These are phyloP conservation scores for Scelioninae gen. 1 DNA, from an alignment of 2,888 invertebrate species.

Conservation along the genomic window DNA sequence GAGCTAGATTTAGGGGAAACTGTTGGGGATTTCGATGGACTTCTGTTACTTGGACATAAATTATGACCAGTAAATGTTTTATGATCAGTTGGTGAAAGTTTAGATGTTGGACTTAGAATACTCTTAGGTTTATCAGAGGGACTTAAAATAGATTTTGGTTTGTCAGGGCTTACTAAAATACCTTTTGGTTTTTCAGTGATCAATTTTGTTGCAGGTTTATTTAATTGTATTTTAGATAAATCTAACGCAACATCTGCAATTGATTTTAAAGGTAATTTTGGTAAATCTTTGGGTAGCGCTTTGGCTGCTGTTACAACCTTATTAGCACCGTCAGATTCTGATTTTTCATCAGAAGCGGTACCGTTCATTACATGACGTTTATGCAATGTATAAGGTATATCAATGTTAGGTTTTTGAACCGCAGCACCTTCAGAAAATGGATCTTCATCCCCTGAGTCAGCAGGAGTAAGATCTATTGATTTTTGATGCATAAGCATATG, in stretches of 20 bases:
- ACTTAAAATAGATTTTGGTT: constrained; percentile 77
- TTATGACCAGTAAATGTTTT: constrained; percentile 72
- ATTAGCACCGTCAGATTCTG: constrained; percentile 79
- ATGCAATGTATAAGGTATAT: constrained; percentile 93
- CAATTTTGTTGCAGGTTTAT: constrained; percentile 70
- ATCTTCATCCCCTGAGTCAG: constrained; percentile 93
- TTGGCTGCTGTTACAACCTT: constrained; percentile 74
- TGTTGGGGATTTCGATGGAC: constrained; percentile 76
- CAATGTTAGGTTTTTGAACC: constrained; percentile 85
- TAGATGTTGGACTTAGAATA: constrained; percentile 77
- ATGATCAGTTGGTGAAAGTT: constrained; percentile 79
- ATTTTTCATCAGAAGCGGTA: constrained; percentile 86
- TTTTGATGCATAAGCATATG: constrained; percentile 94
- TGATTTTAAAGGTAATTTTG: constrained; percentile 78
- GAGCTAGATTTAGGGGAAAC: constrained; percentile 76
- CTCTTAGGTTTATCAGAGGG: constrained; percentile 78
- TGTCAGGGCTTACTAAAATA: constrained; percentile 76
- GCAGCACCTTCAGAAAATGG: constrained; percentile 87
- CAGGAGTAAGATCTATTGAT: constrained; percentile 93
- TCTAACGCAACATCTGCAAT: constrained; percentile 80
- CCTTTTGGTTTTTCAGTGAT: constrained; percentile 85
- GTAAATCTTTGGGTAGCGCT: constrained; percentile 76
- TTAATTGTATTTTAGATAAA: constrained; percentile 77
- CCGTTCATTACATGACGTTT: constrained; percentile 94
- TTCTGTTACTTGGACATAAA: constrained; percentile 76